A percentile compares a stretch with the other conserved stretches of the same genome.
phyloP scores from a whole-genome alignment of 2,888 invertebrate species.

The Agonopterix subpropinquella region DNA sequence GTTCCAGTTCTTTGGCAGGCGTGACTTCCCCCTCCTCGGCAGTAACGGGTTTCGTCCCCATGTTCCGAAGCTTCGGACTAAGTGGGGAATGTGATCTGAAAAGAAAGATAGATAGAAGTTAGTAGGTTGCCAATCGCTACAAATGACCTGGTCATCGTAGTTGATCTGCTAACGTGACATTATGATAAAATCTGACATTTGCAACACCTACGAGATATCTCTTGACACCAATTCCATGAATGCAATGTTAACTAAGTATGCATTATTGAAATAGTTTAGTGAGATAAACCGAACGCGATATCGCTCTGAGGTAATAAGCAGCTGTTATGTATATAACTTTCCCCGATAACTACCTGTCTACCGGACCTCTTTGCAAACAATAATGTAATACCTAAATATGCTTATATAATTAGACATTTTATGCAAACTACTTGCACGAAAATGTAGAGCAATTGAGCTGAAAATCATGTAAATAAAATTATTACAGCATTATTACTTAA shows the following conservation, averaged over 20 bases:
- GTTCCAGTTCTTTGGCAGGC: slow-evolving; percentile 83
- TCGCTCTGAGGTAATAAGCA: neutral
- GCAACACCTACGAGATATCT: no score
- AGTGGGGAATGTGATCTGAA: slow-evolving; percentile 79
- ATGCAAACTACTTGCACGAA: neutral
- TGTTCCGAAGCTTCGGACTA: slow-evolving; percentile 75
- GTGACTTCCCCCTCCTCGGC: slow-evolving; percentile 76
- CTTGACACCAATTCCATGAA: no score
- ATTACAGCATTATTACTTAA: neutral
- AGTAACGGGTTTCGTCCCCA: slow-evolving; percentile 67
- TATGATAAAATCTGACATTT: no score
- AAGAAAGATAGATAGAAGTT: neutral
- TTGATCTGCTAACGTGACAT: no score
- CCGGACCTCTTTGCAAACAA: neutral
- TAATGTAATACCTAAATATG: neutral
- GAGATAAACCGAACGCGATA: no score
- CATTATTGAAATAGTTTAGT: no score
- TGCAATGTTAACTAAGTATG: no score
- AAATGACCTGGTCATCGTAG: no score
- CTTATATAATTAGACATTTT: neutral
- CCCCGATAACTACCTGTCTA: neutral
- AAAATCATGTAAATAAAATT: neutral
- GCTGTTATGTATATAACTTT: neutral
- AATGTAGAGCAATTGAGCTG: neutral
- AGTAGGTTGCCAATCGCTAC: no score